phyloP scores from a whole-genome alignment of 2,888 invertebrate genomes.

The Andricus curvator region DNA sequence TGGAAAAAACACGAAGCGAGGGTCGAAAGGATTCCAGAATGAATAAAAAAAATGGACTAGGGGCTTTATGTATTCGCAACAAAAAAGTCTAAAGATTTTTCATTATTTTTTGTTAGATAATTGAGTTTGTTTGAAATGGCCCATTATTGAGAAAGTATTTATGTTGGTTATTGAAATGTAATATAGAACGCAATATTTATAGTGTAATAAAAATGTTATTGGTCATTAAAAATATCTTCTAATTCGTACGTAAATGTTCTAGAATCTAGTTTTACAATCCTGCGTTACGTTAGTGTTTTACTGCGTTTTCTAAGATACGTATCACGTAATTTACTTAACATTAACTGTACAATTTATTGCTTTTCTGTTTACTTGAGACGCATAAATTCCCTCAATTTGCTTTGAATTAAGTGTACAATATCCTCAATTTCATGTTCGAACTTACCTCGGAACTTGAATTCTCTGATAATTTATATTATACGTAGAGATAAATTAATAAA shows the following conservation, averaged over 20 bases:
- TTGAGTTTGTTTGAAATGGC: not conserved
- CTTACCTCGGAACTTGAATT: not conserved
- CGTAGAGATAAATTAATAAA: no score
- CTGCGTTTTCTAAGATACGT: slow-evolving; percentile 13
- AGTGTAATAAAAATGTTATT: slow-evolving; percentile 19
- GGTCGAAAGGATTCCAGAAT: slow-evolving; percentile 3
- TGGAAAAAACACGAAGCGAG: slow-evolving; percentile 9
- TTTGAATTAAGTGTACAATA: not conserved
- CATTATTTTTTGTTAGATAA: not conserved
- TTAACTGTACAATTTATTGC: slow-evolving; percentile 22
- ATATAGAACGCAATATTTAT: slow-evolving; percentile 9
- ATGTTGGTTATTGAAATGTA: not conserved
- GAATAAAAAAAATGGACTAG: not conserved
- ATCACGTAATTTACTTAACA: slow-evolving; percentile 26
- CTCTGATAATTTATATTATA: no score
- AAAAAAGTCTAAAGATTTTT: not conserved
- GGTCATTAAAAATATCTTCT: slow-evolving; percentile 31
- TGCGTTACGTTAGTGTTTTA: slow-evolving; percentile 7
- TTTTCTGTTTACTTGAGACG: slow-evolving; percentile 2
- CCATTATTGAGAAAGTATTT: not conserved
- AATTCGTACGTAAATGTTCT: slow-evolving; percentile 37
- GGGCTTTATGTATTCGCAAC: not conserved
- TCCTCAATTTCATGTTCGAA: not conserved
- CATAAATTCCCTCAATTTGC: not conserved
- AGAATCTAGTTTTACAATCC: slow-evolving; percentile 28